Evolutionary conservation across 2,888 invertebrate genomes (phyloP).

Genomic region (Craniophora ligustri): DNA sequence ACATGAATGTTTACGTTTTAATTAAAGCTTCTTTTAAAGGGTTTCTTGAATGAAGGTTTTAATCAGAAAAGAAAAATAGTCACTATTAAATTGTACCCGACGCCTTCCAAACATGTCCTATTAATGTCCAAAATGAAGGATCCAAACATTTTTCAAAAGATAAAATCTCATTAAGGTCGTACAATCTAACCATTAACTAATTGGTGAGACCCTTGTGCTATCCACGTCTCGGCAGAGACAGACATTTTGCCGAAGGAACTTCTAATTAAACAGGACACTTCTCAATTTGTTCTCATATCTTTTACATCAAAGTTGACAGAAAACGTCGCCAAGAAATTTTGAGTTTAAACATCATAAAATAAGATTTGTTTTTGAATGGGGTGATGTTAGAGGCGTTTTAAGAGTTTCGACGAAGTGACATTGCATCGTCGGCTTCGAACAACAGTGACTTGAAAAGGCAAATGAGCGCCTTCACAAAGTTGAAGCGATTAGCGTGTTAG

Average conservation of each 20-base stretch:
- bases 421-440: constrained; percentile 76
- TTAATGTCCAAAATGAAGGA: constrained; percentile 41
- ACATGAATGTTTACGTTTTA: neutral
- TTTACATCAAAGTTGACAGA: constrained; percentile 51
- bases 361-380: constrained; percentile 55
- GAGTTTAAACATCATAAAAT: constrained; percentile 51
- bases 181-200: constrained; percentile 80
- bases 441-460: constrained; percentile 76
- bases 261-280: constrained; percentile 78
- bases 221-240: constrained; percentile 64
- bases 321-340: constrained; percentile 40
- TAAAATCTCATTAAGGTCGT: constrained; percentile 78
- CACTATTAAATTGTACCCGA: constrained; percentile 38
- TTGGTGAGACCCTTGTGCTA: constrained; percentile 70
- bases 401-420: constrained; percentile 71
- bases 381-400: constrained; percentile 61
- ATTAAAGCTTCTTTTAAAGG: neutral
- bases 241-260: constrained; percentile 67
- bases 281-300: constrained; percentile 69
- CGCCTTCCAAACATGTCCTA: constrained; percentile 25
- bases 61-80: constrained; percentile 25
- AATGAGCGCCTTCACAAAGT: constrained; percentile 79
- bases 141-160: constrained; percentile 46
- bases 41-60: constrained; percentile 1
- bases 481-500: constrained; percentile 76